phyloP scores from a whole-genome alignment of 1,140 invertebrate species.

The Zaprionus lachaisei region DNA sequence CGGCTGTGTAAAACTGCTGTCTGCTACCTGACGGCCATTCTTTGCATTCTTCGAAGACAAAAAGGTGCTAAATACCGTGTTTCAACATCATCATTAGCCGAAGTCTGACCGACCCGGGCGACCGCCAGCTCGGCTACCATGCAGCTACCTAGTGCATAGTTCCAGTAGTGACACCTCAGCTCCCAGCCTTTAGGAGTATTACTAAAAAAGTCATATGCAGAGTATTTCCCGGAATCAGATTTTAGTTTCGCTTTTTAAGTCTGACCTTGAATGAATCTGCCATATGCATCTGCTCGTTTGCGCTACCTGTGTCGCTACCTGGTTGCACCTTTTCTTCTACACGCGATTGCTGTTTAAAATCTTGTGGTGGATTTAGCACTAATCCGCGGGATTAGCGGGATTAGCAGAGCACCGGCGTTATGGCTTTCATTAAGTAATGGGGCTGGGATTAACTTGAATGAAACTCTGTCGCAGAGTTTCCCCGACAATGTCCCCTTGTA shows the following conservation, averaged over 20 bases:
- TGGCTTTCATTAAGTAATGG: slow-evolving; percentile 69
- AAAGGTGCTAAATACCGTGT: slow-evolving; percentile 76
- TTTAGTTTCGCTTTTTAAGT: slow-evolving; percentile 50
- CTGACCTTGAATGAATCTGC: slow-evolving; percentile 46
- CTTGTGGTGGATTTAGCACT: slow-evolving; percentile 78
- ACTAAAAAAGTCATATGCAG: slow-evolving; percentile 75
- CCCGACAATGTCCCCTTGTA: slow-evolving; percentile 8
- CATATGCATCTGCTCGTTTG: slow-evolving; percentile 13
- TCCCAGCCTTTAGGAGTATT: slow-evolving; percentile 25
- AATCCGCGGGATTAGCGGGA: slow-evolving; percentile 53
- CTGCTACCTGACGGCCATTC: slow-evolving; percentile 27
- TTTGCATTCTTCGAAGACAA: slow-evolving; percentile 78
- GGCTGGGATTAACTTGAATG: slow-evolving; percentile 61
- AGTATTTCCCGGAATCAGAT: slow-evolving; percentile 43
- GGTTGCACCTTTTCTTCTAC: slow-evolving; percentile 17
- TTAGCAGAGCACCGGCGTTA: slow-evolving; percentile 56
- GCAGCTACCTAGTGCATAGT: slow-evolving; percentile 6
- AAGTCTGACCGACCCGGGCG: slow-evolving; percentile 2
- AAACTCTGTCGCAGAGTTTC: slow-evolving; percentile 31
- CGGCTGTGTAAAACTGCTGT: background rate
- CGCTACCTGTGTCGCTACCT: slow-evolving; percentile 20
- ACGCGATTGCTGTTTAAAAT: slow-evolving; percentile 68
- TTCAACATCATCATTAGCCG: slow-evolving; percentile 58
- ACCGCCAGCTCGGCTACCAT: slow-evolving; percentile 18
- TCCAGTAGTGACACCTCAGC: slow-evolving; percentile 24